Base-by-base conservation (phyloP, 2,113 vertebrate species). In the Gasterosteus aculeatus region DNA sequence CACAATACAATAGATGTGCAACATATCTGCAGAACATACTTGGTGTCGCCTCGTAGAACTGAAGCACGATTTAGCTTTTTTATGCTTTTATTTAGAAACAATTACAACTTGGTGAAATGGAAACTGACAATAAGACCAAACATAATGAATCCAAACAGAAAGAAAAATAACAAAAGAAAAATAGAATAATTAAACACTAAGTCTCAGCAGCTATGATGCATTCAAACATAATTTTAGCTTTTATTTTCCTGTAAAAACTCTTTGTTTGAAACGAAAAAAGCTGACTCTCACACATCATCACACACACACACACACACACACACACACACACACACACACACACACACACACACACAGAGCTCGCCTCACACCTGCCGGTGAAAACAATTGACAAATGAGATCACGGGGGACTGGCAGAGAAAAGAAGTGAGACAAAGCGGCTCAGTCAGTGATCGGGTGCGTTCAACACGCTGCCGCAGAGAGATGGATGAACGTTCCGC, bases 371-470 rank as follows among this genome's bases (percentile, higher is more conserved):
- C 85, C 77, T 89, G 83, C 81, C 76, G 66, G 56, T 69, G 11
- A 15, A 19, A 57, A 59, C 69, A 77, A 85, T 86, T 77, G 82
- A 61, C 46, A 78, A 78, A 78, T 80, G 57, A 88, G 69, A 83
- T 77, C 29, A 68, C 3, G 11, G 18, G 63, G 12, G 41, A 65
- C 1, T 39, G 69, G 5, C 7, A 10, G 33, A 29, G 39, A 61
- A 7, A 10, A 2, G n/a, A 54, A 22, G 29, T 35, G 42, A 56
- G 4, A 11, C 2, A 14, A 51, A 51, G 35, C 35, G 6, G 35
- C 35, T 38, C 18, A n/a, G 12, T 11, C 11, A 46, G 33, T 39
- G 42, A 47, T 54, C 47, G 16, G 2, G 57, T 57, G 1, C 11
- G 38, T 22, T 18, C 31, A 38, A 22, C 19, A 33, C 7, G n/a